Evolutionary conservation across 2,888 invertebrate species (phyloP), one percentile per base, ranked within the genome.

Genomic region (Leptinotarsa rubiginosa): DNA sequence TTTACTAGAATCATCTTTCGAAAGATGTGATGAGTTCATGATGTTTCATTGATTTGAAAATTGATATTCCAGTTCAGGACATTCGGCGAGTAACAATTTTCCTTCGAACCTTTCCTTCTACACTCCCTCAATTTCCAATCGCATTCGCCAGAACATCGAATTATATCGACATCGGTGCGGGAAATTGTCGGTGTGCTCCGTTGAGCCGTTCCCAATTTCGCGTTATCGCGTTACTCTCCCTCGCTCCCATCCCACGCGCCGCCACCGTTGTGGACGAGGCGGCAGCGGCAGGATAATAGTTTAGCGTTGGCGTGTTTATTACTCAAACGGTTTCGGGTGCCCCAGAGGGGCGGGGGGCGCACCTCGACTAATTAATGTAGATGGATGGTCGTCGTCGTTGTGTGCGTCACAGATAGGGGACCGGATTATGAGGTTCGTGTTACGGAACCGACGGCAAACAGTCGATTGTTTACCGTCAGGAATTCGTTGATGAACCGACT

Each of bases 161-260:
- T 68, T 68, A 68, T 41, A 22, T 54, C 54, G 68, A 68, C 52
- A 68, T 68, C 68, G 68, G 68, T 22, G 68, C 68, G 68, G 68
- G 52, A 68, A 68, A 68, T 68, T 54, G 68, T 52, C 68, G 68
- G 54, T 54, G 68, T 31, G 68, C 68, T 68, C 68, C 52, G 68
- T 41, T 54, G 68, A 68, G 68, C 68, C 68, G 54, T 68, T 52
- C 68, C 68, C 68, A 52, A 68, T 68, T 68, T 68, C 68, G 68
- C 52, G 68, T 68, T 68, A 68, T 68, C 68, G 68, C 54, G 68
- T 68, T 67, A 67, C 49, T 18, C 50, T 7, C 69, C 13, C 20
- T 18, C 47, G 1, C 47, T 18, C 62, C 62, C 56, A 18, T 18
- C 56, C 12, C 22, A 56, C 56, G 15, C 56, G 20, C 56, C 22